These are phyloP conservation scores for Hirundo rustica DNA, from an alignment of 2,797 vertebrate genomes.

Conservation along the genomic window DNA sequence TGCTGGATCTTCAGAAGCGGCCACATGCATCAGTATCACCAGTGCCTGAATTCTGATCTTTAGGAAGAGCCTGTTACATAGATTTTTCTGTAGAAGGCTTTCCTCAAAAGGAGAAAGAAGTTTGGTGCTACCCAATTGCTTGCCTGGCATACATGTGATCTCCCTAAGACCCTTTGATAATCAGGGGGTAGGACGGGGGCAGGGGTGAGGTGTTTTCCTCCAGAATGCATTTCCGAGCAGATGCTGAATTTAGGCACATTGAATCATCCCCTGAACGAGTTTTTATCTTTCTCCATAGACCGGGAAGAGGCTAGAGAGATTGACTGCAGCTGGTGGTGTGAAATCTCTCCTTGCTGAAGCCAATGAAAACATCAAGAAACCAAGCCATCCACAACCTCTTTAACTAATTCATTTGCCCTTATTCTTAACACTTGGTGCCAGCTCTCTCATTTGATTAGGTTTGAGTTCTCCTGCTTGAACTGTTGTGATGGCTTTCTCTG, in stretches of 20 bases:
- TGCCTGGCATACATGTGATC: neutral
- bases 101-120: neutral
- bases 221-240: neutral
- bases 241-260: neutral
- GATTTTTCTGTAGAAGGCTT: neutral
- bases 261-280: neutral
- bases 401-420: neutral
- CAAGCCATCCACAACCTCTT: neutral
- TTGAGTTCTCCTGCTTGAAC: neutral
- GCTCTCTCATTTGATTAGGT: neutral
- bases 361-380: neutral
- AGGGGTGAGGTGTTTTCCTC: neutral
- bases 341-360: neutral
- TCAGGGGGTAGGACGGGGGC: rapidly evolving
- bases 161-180: neutral
- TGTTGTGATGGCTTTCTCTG: neutral
- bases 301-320: neutral
- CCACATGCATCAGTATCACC: neutral
- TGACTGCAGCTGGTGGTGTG: neutral
- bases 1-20: neutral
- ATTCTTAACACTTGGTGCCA: neutral
- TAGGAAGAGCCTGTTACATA: neutral
- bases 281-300: neutral
- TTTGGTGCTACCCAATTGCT: neutral
- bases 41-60: neutral